A percentile compares a stretch with the other conserved stretches of the same genome.
Evolutionary conservation across 2,113 vertebrate species (phyloP).

Genomic region (Tringa solitaria): DNA sequence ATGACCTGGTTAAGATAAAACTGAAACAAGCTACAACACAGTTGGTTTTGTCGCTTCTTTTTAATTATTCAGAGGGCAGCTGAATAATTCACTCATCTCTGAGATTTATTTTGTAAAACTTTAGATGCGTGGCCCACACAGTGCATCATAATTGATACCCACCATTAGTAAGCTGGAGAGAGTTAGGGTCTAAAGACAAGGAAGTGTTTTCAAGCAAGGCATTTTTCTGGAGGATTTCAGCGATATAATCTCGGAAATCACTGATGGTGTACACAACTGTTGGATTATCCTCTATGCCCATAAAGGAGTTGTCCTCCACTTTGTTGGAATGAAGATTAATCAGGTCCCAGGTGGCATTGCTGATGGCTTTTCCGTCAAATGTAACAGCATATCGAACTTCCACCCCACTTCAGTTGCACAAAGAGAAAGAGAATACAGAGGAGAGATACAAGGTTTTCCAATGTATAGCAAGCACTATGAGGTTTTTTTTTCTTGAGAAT

Average conservation of each 20-base stretch:
- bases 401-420: conserved; percentile 66
- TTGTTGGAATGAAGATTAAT: conserved; percentile 88
- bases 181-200: conserved; percentile 73
- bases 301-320: conserved; percentile 84
- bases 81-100: not conserved
- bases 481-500: not conserved
- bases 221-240: conserved; percentile 81
- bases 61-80: not conserved
- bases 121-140: not conserved
- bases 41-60: not conserved
- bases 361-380: conserved; percentile 83
- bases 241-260: conserved; percentile 79
- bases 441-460: not conserved
- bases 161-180: conserved; percentile 81
- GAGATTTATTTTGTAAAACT: not conserved
- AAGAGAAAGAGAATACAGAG: conserved; percentile 17
- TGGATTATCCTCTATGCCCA: conserved; percentile 76
- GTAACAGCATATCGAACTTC: conserved; percentile 84
- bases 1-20: not conserved
- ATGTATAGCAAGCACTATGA: not conserved
- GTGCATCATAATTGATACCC: conserved; percentile 9
- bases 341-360: conserved; percentile 84
- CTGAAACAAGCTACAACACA: not conserved
- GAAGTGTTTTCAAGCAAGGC: conserved; percentile 79
- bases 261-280: conserved; percentile 79